Base-by-base conservation (phyloP, 1,140 invertebrate species). In the Melitaea cinxia region DNA sequence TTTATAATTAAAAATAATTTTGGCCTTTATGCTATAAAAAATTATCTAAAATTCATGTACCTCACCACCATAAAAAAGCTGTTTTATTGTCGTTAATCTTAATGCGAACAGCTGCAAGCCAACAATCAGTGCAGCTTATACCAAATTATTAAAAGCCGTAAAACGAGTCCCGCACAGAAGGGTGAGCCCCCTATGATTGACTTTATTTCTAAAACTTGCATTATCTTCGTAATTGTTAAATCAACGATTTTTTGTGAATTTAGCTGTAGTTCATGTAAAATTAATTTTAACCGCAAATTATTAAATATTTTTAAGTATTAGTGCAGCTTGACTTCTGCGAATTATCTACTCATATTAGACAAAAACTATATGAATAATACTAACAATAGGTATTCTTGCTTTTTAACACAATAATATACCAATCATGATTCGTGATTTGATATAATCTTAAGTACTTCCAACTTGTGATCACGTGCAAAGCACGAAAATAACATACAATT, bases 111-210 rank as follows among this genome's bases (percentile, higher is more conserved):
- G 88, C 88, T 88, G 88, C 83, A 61, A 60, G 61, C 58, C 64
- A 73, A 85, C 87, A 91, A 91, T 91, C 88, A 85, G 72, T 86
- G 85, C 82, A 88, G 85, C 86, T 88, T 88, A 85, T 72, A 76
- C 67, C 77, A 78, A 91, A 88, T 89, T 88, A 88, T 91, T 87
- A 89, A 91, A 91, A 88, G 82, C 84, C 80, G 82, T 91, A 89
- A 91, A 89, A 89, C 86, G 85, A 86, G 84, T 86, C 75, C 72
- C 65, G 65, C 59, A 69, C 62, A 77, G 79, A 85, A 86, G 88
- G 88, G 88, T 89, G 86, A 87, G 82, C 80, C 76, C 84, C 85
- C 84, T 72, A 83, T 76, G 78, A 77, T 81, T 62, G 77, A 77
- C 73, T 69, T 78, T 79, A 76, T 83, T 79, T 81, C 76, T 75